These are phyloP conservation scores for Dromaius novaehollandiae DNA, from an alignment of 2,113 vertebrate species.

Conservation along the genomic window DNA sequence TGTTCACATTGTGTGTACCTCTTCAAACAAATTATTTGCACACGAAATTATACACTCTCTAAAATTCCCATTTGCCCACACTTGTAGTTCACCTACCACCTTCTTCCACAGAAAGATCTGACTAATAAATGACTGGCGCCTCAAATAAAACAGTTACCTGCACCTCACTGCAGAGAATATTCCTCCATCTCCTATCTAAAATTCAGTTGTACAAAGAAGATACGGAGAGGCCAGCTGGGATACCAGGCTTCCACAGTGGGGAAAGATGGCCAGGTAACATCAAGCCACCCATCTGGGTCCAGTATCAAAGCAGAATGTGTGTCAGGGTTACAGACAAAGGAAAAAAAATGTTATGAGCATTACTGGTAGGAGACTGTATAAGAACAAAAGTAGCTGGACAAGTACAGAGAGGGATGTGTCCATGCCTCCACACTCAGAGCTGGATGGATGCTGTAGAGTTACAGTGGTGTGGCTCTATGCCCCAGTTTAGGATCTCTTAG, in stretches of 20 bases:
- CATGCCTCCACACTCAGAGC: neutral
- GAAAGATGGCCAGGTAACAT: neutral
- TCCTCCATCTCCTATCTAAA: neutral
- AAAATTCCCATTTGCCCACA: neutral
- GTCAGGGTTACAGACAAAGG: neutral
- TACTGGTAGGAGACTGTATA: neutral
- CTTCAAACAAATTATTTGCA: neutral
- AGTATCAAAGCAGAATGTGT: neutral
- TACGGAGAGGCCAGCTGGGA: neutral
- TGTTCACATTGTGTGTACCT: neutral
- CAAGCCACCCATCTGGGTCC: neutral
- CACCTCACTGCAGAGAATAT: neutral
- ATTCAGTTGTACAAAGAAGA: neutral
- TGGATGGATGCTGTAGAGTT: neutral
- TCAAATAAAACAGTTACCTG: neutral
- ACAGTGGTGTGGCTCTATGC: fast-evolving
- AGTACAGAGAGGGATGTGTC: neutral
- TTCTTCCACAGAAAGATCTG: neutral
- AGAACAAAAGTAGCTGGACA: neutral
- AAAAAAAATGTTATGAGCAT: neutral
- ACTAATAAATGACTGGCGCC: neutral
- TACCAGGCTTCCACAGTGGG: neutral
- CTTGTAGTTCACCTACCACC: neutral
- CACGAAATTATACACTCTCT: neutral
- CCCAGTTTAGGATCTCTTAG: neutral